Evolutionary conservation across 2,888 invertebrate species (phyloP).

Genomic region (Parnassius glacialis): DNA sequence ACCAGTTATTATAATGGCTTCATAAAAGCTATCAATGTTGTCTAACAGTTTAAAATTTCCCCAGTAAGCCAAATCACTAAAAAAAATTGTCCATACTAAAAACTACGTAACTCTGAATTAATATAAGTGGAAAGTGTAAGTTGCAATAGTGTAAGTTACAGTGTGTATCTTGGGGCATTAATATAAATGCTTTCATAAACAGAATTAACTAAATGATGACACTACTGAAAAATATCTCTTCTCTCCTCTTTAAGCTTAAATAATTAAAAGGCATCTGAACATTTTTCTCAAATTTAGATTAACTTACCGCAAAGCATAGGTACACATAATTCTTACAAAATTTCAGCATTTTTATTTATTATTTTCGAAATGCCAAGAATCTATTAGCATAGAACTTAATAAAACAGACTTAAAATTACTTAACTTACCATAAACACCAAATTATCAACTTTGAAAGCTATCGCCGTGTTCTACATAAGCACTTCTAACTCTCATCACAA

Average conservation of each 20-base stretch:
- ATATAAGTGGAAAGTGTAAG: no score
- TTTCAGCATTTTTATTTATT: neutral
- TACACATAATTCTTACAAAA: neutral
- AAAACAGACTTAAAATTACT: conserved; percentile 5
- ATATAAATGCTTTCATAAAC: no score
- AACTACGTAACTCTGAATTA: no score
- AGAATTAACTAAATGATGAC: no score
- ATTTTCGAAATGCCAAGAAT: neutral
- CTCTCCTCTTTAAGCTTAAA: neutral
- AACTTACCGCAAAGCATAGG: neutral
- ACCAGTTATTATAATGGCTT: no score
- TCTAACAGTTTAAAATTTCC: no score
- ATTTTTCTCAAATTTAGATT: neutral
- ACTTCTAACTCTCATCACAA: conserved; percentile 52
- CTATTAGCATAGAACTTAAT: neutral
- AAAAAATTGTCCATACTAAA: no score
- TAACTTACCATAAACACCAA: conserved; percentile 67
- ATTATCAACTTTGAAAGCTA: conserved; percentile 44
- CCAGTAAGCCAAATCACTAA: no score
- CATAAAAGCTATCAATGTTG: no score
- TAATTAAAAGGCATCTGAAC: neutral
- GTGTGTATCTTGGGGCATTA: no score
- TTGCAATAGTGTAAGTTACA: no score
- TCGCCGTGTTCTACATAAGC: conserved; percentile 51
- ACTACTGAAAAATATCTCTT: no score